A percentile compares a stretch with the other conserved stretches of the same genome.
Evolutionary conservation across 2,113 vertebrate genomes (phyloP).

Genomic region (Cynoglossus semilaevis): DNA sequence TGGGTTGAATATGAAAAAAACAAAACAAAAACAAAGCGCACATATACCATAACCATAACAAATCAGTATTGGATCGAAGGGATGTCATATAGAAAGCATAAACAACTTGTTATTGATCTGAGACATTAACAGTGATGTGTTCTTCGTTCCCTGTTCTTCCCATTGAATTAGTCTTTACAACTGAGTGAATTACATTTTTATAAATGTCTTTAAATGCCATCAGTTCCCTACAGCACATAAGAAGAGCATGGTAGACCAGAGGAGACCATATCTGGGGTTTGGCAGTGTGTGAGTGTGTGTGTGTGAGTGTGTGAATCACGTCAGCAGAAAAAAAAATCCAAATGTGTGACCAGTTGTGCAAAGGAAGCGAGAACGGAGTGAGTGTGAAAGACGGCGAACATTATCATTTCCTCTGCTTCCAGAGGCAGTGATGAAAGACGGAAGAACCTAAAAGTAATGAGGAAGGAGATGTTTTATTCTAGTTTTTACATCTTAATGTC

Average conservation of each 20-base stretch:
- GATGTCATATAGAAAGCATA: no score
- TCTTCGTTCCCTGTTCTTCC: no score
- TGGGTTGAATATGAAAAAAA: no score
- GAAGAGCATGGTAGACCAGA: background rate
- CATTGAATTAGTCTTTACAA: no score
- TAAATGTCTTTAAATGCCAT: no score
- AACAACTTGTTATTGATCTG: no score
- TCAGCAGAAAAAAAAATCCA: slow-evolving; percentile 26
- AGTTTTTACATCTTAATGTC: background rate
- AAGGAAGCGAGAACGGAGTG: slow-evolving; percentile 27
- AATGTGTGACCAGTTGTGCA: slow-evolving; percentile 29
- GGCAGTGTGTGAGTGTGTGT: slow-evolving; percentile 23
- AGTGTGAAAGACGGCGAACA: slow-evolving; percentile 41
- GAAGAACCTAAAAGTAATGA: slow-evolving; percentile 15
- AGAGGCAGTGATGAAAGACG: slow-evolving; percentile 28
- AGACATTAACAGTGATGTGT: no score
- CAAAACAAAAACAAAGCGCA: no score
- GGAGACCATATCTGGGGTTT: slow-evolving; percentile 3
- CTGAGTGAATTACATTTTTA: no score
- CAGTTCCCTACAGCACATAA: no score
- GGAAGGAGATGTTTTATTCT: slow-evolving; percentile 47
- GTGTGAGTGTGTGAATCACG: slow-evolving; percentile 36
- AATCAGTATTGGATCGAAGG: no score
- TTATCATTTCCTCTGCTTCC: slow-evolving; percentile 62
- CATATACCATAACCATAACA: no score